Percentiles rank a stretch among this genome's conserved stretches.
phyloP scores from a whole-genome alignment of 2,113 vertebrate species.

The Notarius lentiginosus region DNA sequence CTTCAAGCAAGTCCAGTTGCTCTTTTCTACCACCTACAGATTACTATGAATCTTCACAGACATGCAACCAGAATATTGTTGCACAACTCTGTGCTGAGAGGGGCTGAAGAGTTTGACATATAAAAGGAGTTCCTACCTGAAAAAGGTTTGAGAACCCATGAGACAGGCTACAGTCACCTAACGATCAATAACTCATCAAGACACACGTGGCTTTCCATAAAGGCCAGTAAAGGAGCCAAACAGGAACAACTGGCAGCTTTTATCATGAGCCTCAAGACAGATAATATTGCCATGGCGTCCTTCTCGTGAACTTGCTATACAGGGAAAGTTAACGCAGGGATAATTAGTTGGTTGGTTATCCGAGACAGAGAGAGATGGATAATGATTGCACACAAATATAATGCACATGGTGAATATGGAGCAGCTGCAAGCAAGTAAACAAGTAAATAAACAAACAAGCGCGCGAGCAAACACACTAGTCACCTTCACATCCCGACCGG shows the following conservation, averaged over 20 bases:
- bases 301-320: neutral
- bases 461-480: neutral
- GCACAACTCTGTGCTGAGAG: too few relatives aligned
- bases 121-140: neutral
- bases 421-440: neutral
- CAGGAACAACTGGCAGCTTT: neutral
- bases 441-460: neutral
- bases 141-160: neutral
- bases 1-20: too few relatives aligned
- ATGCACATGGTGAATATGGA: neutral
- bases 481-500: constrained; percentile 8
- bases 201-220: neutral
- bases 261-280: neutral
- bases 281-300: neutral
- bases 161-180: neutral
- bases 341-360: neutral
- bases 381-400: neutral
- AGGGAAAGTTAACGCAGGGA: neutral
- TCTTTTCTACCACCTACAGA: too few relatives aligned
- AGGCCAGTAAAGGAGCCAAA: neutral
- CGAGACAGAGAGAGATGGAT: neutral
- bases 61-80: neutral
- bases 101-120: neutral
- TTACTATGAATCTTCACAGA: too few relatives aligned
- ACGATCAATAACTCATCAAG: neutral